Conservation (phyloP, 2,113 vertebrate genomes). For the Eretmochelys imbricata region DNA sequence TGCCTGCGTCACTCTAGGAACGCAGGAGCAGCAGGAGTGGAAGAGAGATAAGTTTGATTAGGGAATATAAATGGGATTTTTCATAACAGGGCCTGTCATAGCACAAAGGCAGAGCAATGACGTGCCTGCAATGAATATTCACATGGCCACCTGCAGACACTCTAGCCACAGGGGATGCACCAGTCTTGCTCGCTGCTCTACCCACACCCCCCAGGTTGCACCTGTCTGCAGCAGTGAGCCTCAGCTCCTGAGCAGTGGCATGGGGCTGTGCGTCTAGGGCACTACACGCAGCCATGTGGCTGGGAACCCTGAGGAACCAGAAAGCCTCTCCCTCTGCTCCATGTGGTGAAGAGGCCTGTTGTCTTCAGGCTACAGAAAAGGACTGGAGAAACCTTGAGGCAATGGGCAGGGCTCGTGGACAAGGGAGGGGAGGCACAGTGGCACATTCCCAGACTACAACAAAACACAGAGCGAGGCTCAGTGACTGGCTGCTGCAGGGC, state of each 20-base stretch:
- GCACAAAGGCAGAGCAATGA: conserved; percentile 24
- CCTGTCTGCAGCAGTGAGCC: conserved; percentile 23
- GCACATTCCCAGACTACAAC: no score
- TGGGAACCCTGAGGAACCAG: no score
- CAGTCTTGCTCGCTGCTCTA: not conserved
- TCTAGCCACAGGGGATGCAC: not conserved
- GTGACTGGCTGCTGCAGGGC: no score
- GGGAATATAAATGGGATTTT: not conserved
- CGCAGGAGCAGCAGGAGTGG: not conserved
- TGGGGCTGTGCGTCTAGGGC: no score
- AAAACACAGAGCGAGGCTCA: no score
- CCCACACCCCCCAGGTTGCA: not conserved
- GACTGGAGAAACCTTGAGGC: no score
- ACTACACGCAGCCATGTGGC: no score
- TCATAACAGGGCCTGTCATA: not conserved
- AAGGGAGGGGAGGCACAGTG: no score
- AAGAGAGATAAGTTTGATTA: not conserved
- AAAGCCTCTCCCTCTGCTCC: no score
- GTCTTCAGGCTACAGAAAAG: no score
- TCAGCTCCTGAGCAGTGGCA: not conserved
- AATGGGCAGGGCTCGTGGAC: no score
- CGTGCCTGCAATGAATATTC: not conserved
- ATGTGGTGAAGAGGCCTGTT: no score
- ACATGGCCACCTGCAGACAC: not conserved
- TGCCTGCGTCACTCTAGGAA: not conserved